Conservation (phyloP, 2,797 vertebrate genomes). For the Nasua narica region DNA sequence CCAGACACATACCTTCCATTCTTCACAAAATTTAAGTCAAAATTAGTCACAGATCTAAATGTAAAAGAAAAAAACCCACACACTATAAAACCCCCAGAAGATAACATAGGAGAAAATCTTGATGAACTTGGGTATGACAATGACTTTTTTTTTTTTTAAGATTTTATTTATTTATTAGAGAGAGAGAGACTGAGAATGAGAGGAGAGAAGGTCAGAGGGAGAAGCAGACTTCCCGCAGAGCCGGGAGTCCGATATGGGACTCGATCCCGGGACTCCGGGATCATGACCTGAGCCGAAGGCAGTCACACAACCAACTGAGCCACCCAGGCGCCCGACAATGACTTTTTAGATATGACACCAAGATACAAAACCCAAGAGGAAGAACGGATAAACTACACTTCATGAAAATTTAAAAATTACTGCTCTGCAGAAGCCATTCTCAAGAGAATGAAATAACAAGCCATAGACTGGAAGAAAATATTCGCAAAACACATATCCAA, state of each 20-base stretch:
- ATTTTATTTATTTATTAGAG: too few species aligned
- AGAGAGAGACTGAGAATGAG: too few species aligned
- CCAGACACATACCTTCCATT: not conserved
- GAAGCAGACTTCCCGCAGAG: too few species aligned
- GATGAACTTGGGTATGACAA: too few species aligned
- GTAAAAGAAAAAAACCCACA: not conserved
- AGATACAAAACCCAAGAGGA: not conserved
- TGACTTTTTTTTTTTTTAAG: too few species aligned
- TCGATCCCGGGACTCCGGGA: too few species aligned
- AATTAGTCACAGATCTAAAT: not conserved
- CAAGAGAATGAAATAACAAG: not conserved
- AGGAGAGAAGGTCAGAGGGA: too few species aligned
- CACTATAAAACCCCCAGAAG: not conserved
- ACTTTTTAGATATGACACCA: not conserved
- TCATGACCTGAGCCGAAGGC: too few species aligned
- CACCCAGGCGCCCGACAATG: too few species aligned
- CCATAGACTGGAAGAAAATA: not conserved
- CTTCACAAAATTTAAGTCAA: not conserved
- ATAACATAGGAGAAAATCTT: not conserved
- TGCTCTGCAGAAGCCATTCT: not conserved
- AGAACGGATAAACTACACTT: not conserved
- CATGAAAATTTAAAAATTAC: not conserved
- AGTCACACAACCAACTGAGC: too few species aligned
- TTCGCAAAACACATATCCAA: not conserved
- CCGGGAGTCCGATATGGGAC: too few species aligned